Evolutionary conservation across 1,140 invertebrate genomes (phyloP), one percentile per base, ranked within the genome.

Genomic region (Eriosoma lanigerum): DNA sequence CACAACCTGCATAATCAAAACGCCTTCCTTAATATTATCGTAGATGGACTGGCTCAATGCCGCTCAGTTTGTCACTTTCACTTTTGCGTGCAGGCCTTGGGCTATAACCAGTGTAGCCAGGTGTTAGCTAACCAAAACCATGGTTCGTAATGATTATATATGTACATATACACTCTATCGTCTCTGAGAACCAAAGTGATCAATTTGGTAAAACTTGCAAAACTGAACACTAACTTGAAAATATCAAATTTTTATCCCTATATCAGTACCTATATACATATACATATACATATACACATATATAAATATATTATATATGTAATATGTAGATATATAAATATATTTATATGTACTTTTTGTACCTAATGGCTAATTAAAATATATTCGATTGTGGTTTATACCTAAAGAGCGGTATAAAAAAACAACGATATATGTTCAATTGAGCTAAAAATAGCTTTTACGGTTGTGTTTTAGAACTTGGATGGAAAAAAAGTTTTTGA

Each of bases 1-100:
- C 56, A 78, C 56, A 78, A 60, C 54, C 75, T 56, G 75, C 75
- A 78, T 78, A 78, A 78, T 78, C 75, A 62, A 62, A 78, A 78
- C 75, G 75, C 75, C 75, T 78, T 78, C 75, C 75, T 78, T 78
- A 78, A 78, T 56, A 78, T 78, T 78, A 78, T 48, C 75, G 75
- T 78, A 78, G 75, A 78, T 78, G 75, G 75, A 78, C 75, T 78
- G 75, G 75, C 75, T 78, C 75, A 78, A 78, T 78, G 75, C 75
- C 75, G 75, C 56, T 78, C 29, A 19, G 54, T 78, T 78, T 44
- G 75, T 58, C 75, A 78, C 75, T 78, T 78, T 78, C 75, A 78
- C 75, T 78, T 78, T 78, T 78, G 54, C 75, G 75, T 32, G 54
- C 32, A 78, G 75, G 75, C 75, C 75, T 78, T 78, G 75, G 75